A percentile compares a stretch with the other conserved stretches of the same genome.
phyloP scores from a whole-genome alignment of 2,888 invertebrate species.

The Brenthis ino region DNA sequence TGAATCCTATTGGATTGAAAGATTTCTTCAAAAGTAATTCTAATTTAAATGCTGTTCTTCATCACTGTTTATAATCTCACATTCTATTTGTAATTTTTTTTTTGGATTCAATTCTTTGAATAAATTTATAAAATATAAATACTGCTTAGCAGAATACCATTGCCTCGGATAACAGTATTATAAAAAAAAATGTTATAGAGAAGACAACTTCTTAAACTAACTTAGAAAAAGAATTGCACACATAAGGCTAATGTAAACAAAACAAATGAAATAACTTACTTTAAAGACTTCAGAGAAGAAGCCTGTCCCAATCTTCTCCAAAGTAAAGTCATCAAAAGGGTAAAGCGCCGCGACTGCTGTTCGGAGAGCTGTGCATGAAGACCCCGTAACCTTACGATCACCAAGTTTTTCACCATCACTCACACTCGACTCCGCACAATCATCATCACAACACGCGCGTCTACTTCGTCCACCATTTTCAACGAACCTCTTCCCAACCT shows the following conservation, averaged over 20 bases:
- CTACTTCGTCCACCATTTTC: constrained; percentile 65
- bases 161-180: no score
- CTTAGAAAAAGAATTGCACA: not conserved
- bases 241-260: constrained; percentile 8
- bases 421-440: constrained; percentile 77
- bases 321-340: constrained; percentile 95
- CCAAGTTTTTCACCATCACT: constrained; percentile 76
- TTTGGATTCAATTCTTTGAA: no score
- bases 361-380: constrained; percentile 93
- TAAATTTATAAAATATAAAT: no score
- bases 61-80: no score
- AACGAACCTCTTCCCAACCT: constrained; percentile 61
- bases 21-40: no score
- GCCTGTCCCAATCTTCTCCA: constrained; percentile 96
- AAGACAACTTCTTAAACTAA: no score
- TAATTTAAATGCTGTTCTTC: no score
- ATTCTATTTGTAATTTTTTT: no score
- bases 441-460: constrained; percentile 71
- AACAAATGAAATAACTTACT: constrained; percentile 81
- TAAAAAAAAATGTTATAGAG: no score
- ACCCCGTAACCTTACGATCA: constrained; percentile 73
- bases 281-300: constrained; percentile 99
- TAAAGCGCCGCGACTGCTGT: constrained; percentile 96
- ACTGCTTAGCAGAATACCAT: no score
- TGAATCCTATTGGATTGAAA: no score